Evolutionary conservation across 2,888 invertebrate species (phyloP), one percentile per base, ranked within the genome.

Genomic region (Aspidiotus rigidus): DNA sequence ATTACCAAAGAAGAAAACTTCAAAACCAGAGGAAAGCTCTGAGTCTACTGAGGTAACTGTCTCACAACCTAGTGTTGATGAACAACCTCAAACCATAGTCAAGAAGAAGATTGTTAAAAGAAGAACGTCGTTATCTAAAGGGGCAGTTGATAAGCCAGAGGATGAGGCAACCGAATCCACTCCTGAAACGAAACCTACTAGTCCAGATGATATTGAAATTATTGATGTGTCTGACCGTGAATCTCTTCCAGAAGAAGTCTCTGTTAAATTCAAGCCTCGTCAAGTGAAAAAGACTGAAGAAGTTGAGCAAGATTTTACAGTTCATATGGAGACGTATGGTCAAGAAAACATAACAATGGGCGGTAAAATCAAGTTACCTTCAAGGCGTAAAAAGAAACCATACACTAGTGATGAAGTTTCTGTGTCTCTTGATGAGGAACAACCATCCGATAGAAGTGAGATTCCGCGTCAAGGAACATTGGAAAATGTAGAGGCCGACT

Each of bases 271-370:
- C 78, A 53, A 80, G 79, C 76, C 75, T 8, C 73, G 73, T 62
- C 72, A 72, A n/a, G 70, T 67, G 6, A 89, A 87, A 80, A 88
- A 87, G 0, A 89, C 89, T 77, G 91, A 91, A 81, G 89, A 90
- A 75, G 89, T 92, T n/a, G 91, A 92, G 76, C 92, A 92, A 80
- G 92, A 92, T 79, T 92, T 92, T 77, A 90, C 88, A 78, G 90
- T 92, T 73, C 87, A 88, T 9, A 79, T 91, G 71, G 88, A 91
- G 78, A 88, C 89, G 0, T 91, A 91, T 77, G 90, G 89, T 55
- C 90, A 90, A 79, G 91, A 91, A 81, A 90, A 91, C 79, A 87
- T 91, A 74, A 89, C 89, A 8, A 87, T 91, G 86, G 86, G 88
- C 2, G 88, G 89, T 13, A 40, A 49, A 42, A n/a, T 60, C n/a